Base-by-base conservation (phyloP, 2,888 invertebrate species). In the Synanthedon tipuliformis region DNA sequence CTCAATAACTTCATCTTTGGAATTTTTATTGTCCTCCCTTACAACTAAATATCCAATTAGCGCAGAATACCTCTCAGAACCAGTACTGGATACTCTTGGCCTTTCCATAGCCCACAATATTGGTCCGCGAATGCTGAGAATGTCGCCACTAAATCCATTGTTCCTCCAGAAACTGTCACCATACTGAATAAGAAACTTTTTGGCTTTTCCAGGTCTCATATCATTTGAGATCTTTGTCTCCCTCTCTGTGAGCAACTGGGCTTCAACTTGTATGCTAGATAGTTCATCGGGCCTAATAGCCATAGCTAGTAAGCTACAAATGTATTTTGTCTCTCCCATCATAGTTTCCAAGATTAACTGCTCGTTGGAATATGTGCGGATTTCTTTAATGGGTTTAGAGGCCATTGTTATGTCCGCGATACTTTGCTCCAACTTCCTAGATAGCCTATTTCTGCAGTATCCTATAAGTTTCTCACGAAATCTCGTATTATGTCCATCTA, bases 71-170 rank as follows among this genome's bases (percentile, higher is more conserved):
- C 65, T 67, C 11, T 78, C 73, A 51, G 74, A 75, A 1, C 78
- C 79, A 1, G 75, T 75, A 1, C 65, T 66, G 1, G 82, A 79
- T 54, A 80, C 41, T 50, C 56, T 69, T 0, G 86, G 87, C 7
- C 68, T 71, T 55, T 84, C 78, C 65, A 80, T 86, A 0, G 86
- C 85, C 87, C 87, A 87, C n/a, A 85, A 64, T 2, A 88, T 81
- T 0, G 87, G 86, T 4, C 88, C 88, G 50, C 71, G 71, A 48
- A 83, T 63, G 58, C 87, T 87, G 2, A 88, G 66, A 53, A 87
- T 84, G 51, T 87, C 86, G 1, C 88, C 88, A 55, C 82, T 87
- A 52, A 72, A 85, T 0, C 87, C 87, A 41, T 69, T 65, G 8
- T 57, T 57, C 49, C 67, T 68, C 87, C 88, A 88, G 61, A 87